Base-by-base conservation (phyloP, 1,140 invertebrate species). In the Anoplophora glabripennis region DNA sequence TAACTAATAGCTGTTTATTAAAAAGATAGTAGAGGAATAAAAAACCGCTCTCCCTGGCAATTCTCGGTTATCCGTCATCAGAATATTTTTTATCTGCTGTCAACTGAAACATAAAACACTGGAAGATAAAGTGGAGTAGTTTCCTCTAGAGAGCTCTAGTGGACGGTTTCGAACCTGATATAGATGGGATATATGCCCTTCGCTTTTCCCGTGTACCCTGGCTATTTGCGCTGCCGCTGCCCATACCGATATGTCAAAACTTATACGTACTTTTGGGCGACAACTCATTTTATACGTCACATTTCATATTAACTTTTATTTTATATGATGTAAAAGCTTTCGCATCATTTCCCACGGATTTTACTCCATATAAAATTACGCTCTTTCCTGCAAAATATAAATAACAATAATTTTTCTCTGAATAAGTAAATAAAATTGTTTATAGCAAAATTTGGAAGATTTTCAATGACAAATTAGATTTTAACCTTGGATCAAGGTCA, bases 51-150 rank as follows among this genome's bases (percentile, higher is more conserved):
- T 66, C 61, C 61, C 64, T 55, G 61, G 64, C 66, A 61, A 65
- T 70, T 57, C 59, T 33, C 47, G 63, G 61, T 64, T 56, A 70
- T 70, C 66, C 62, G 68, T 70, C 68, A 70, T 63, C 62, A 57
- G 61, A 68, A 70, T 70, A 70, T 70, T 70, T 65, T 68, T 70
- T 70, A 70, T 70, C 68, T 70, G 54, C 68, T 70, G 68, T 70
- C 68, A 70, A 64, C 61, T 61, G 51, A 59, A 68, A 70, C 68
- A 70, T 70, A 68, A 70, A 70, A 68, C 68, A 66, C 58, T 64
- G 62, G 51, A 58, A 70, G 68, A 70, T 70, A 70, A 70, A 70
- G 68, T 70, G 62, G 64, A 67, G 62, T 63, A 68, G 68, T 70
- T 70, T 68, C 66, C 68, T 70, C 68, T 65, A 66, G 68, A 66